Evolutionary conservation across 2,113 vertebrate genomes (phyloP).

Genomic region (Calidris pygmaea): DNA sequence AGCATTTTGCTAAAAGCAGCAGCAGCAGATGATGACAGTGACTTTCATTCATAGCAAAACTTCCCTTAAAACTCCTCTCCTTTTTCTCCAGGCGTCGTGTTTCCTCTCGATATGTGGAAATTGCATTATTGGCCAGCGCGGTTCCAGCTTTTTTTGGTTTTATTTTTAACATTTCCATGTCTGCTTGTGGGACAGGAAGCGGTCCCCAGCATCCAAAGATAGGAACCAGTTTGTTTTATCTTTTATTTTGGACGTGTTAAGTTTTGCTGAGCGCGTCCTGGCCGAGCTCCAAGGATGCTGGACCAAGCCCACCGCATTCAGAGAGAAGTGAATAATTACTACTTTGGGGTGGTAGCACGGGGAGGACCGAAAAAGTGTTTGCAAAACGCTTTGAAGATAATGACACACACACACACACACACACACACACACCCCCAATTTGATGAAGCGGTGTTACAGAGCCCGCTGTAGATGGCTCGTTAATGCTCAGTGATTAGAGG

Average conservation of each 20-base stretch:
- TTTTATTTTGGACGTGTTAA: background rate
- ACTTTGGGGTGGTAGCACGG: background rate
- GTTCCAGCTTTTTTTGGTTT: background rate
- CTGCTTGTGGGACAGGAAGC: constrained; percentile 21
- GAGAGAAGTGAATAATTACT: constrained; percentile 33
- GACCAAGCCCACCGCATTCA: constrained; percentile 13
- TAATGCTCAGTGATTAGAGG: background rate
- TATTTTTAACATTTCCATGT: constrained; percentile 19
- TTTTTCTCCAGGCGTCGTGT: background rate
- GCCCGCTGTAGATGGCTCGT: background rate
- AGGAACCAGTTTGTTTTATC: constrained; percentile 27
- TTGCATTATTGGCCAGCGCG: background rate
- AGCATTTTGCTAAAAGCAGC: background rate
- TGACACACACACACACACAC: background rate
- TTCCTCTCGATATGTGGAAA: background rate
- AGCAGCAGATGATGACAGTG: background rate
- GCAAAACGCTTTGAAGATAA: constrained; percentile 34
- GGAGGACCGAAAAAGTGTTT: background rate
- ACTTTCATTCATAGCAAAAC: background rate
- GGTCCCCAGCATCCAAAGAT: constrained; percentile 1
- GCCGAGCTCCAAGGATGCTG: background rate
- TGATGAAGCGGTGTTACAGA: background rate
- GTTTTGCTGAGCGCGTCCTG: background rate
- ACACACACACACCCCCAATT: background rate
- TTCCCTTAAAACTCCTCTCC: background rate